Evolutionary conservation across 2,113 vertebrate species (phyloP).

Genomic region (Sterna hirundo): DNA sequence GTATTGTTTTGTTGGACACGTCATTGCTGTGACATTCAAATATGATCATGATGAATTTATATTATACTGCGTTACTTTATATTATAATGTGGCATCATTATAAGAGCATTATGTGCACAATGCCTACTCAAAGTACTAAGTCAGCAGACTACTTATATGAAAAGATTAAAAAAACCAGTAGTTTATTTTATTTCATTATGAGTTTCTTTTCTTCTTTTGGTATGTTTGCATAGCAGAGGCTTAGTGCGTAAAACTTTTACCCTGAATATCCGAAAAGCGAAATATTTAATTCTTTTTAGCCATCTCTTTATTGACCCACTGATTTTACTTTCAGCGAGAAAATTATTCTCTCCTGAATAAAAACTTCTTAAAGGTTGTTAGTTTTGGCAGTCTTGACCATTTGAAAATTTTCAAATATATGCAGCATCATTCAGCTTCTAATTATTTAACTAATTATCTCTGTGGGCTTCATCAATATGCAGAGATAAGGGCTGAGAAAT

Average conservation of each 20-base stretch:
- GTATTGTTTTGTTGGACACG: not conserved
- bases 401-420: conserved; percentile 23
- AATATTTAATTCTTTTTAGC: not conserved
- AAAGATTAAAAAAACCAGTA: not conserved
- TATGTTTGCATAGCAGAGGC: not conserved
- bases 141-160: not conserved
- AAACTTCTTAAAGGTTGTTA: not conserved
- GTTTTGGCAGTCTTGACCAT: not conserved
- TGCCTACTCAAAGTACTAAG: not conserved
- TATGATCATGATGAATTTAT: not conserved
- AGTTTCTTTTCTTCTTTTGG: not conserved
- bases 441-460: not conserved
- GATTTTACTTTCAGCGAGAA: not conserved
- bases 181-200: not conserved
- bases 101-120: no score
- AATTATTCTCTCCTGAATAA: not conserved
- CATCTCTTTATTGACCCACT: not conserved
- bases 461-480: not conserved
- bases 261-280: not conserved
- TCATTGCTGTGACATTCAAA: not conserved
- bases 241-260: not conserved
- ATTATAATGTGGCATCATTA: not conserved
- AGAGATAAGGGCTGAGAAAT: not conserved
- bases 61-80: not conserved
- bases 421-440: not conserved